Evolutionary conservation across 1,140 invertebrate species (phyloP), one percentile per base, ranked within the genome.

Genomic region (Contarinia nasturtii): DNA sequence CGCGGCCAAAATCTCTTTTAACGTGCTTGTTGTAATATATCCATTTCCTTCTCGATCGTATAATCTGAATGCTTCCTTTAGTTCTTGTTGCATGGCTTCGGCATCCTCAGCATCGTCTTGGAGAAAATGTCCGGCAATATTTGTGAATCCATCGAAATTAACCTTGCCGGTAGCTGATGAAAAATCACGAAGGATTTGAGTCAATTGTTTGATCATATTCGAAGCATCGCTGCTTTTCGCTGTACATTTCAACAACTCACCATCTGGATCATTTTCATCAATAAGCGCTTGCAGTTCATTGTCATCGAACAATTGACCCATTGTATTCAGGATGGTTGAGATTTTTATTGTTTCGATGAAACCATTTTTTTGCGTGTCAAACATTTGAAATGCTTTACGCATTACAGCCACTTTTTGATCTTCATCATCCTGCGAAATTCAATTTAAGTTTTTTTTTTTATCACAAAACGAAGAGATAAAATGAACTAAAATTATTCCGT

Each of bases 311-410:
- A 89, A 70, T 58, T 91, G 86, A 21, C 88, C 89, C 80, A 92
- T 87, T 33, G 86, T 91, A 64, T 89, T 90, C n/a, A 93, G 65
- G 54, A 92, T 90, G 51, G 85, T 90, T 46, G 83, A 82, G 59
- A 92, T 86, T 60, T 90, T 89, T 38, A 82, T 66, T 1, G 85
- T 85, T 51, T 91, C 86, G 49, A 92, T 91, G 65, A 82, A 86
- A 11, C 88, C 89, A 41, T 79, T 77, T 65, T 90, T 90, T 48
- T 81, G 80, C 50, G 86, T 88, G 65, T 93, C 89, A 57, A 91
- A 92, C 87, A 92, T 92, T 65, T 87, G 82, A 71, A 93, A 93
- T 52, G 86, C 87, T 63, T 89, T 89, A 56, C 84, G 80, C 72
- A 90, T 84, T 64, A 89, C 81, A 57, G 80, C 79, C 71, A 80